A percentile compares a stretch with the other conserved stretches of the same genome.
Evolutionary conservation across 2,797 vertebrate genomes (phyloP).

Genomic region (Mus caroli): DNA sequence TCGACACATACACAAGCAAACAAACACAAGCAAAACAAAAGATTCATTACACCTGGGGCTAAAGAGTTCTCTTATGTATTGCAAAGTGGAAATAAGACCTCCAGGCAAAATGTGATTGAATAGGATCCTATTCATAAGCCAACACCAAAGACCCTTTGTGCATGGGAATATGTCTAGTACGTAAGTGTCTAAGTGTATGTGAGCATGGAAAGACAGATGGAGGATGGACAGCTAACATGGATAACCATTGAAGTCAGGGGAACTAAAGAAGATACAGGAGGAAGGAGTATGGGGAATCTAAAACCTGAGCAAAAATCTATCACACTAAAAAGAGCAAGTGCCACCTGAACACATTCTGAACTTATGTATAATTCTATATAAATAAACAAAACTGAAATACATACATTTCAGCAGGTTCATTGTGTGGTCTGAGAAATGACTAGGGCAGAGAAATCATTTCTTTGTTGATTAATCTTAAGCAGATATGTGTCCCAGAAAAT

Average conservation of each 20-base stretch:
- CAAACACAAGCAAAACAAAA: slow-evolving; percentile 25
- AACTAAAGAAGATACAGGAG: background rate
- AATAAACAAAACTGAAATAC: slow-evolving; percentile 29
- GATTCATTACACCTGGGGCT: background rate
- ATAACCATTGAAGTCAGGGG: background rate
- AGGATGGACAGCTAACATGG: background rate
- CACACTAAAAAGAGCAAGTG: background rate
- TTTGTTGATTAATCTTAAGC: background rate
- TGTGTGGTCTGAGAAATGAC: background rate
- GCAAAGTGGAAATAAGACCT: slow-evolving; percentile 46
- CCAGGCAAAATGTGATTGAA: background rate
- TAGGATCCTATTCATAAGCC: background rate
- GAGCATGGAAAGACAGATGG: slow-evolving; percentile 1
- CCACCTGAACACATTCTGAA: slow-evolving; percentile 24
- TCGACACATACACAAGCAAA: background rate
- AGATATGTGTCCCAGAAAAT: background rate
- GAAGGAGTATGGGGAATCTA: background rate
- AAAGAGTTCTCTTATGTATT: slow-evolving; percentile 1
- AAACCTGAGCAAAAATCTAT: slow-evolving; percentile 1
- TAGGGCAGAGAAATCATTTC: background rate
- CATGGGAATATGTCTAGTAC: background rate
- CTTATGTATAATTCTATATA: slow-evolving; percentile 38
- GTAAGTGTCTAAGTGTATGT: background rate
- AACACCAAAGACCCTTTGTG: background rate
- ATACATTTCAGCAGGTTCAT: background rate